Conservation (phyloP, 2,888 invertebrate genomes). For the Zelleria hepariella region DNA sequence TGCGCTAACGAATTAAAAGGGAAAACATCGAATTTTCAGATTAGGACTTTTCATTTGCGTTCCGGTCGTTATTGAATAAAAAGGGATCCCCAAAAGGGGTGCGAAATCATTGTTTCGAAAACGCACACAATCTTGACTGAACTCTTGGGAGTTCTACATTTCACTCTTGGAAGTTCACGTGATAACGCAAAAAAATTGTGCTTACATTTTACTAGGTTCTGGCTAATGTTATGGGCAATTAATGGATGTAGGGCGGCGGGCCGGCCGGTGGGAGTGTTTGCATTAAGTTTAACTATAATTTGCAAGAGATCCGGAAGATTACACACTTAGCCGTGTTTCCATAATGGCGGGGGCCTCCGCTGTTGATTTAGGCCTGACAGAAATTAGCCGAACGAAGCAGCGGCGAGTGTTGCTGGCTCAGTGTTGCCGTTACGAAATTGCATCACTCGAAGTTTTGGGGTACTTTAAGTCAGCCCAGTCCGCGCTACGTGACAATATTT, state of each 20-base stretch:
- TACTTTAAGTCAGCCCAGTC: background rate
- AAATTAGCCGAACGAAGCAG: conserved; percentile 32
- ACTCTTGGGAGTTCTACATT: background rate
- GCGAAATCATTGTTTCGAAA: background rate
- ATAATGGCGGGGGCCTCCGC: conserved; percentile 31
- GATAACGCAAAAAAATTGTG: background rate
- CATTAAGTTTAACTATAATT: conserved; percentile 59
- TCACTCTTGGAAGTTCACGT: no score
- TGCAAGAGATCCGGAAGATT: conserved; percentile 59
- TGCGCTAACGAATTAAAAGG: conserved; percentile 27
- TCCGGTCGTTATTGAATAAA: background rate
- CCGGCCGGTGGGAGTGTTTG: conserved; percentile 34
- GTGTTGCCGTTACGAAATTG: background rate
- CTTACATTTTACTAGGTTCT: background rate
- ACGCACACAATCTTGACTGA: background rate
- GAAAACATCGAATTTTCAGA: conserved; percentile 23
- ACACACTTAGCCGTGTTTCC: conserved; percentile 45
- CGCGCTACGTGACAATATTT: background rate
- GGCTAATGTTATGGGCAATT: background rate
- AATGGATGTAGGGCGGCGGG: conserved; percentile 3
- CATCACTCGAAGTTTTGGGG: background rate
- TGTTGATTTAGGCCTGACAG: conserved; percentile 62
- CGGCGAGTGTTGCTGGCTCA: background rate
- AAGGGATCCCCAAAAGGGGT: background rate
- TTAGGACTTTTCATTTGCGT: conserved; percentile 8